Evolutionary conservation across 2,113 vertebrate genomes (phyloP).

Genomic region (Rutilus rutilus): DNA sequence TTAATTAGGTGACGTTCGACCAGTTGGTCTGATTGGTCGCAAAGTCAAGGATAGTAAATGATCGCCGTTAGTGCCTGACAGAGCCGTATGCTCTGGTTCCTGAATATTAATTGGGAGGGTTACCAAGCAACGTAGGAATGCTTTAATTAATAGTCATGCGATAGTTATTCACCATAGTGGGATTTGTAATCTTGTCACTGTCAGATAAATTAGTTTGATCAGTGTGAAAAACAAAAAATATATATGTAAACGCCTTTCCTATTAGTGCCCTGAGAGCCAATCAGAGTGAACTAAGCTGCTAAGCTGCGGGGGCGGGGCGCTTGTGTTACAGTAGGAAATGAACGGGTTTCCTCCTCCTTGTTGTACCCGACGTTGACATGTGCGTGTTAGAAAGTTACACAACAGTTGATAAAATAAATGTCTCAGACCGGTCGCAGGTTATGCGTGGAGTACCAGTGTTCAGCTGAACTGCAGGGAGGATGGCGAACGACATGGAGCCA

Average conservation of each 20-base stretch:
- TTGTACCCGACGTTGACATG: conserved; percentile 50
- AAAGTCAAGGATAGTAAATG: background rate
- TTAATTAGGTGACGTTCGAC: background rate
- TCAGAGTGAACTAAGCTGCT: background rate
- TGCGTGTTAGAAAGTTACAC: conserved; percentile 7
- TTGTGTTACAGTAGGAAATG: background rate
- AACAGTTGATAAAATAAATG: background rate
- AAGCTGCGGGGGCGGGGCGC: background rate
- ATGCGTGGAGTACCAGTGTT: background rate
- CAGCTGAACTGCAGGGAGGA: background rate
- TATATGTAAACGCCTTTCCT: background rate
- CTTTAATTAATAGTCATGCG: background rate
- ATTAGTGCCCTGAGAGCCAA: background rate
- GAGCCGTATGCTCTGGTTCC: too few relatives aligned
- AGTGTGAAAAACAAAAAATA: too few relatives aligned
- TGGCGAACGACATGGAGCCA: conserved; percentile 66
- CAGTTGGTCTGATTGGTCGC: background rate
- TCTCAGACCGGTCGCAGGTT: background rate
- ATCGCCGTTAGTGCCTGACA: background rate
- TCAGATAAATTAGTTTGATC: background rate
- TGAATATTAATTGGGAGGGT: background rate
- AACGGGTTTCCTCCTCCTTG: background rate
- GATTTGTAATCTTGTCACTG: background rate
- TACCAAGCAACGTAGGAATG: background rate
- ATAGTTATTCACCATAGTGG: background rate